Percentiles rank a stretch among this genome's conserved stretches.
These are phyloP conservation scores for Ahaetulla prasina DNA, from an alignment of 2,113 vertebrate species.

Conservation along the genomic window DNA sequence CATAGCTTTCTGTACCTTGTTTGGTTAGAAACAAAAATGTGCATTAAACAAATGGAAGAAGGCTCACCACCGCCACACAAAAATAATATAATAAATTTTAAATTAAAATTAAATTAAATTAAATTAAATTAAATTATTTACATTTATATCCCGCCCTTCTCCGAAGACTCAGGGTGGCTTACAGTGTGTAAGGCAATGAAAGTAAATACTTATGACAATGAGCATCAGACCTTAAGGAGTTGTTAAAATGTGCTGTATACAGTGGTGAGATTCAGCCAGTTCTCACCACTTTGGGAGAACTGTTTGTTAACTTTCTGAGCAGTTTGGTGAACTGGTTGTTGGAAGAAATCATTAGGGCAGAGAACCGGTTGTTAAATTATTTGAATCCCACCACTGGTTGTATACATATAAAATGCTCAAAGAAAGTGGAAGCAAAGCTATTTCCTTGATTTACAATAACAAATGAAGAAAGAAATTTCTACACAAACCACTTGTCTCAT, in stretches of 20 bases:
- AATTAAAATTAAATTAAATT: no score
- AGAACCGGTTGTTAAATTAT: no score
- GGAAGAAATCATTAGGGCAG: no score
- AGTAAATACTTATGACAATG: neutral
- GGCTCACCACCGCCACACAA: neutral
- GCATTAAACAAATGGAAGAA: neutral
- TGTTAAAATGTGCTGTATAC: neutral
- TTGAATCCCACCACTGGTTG: no score
- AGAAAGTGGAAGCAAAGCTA: neutral
- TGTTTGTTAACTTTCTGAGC: no score
- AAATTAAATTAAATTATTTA: no score
- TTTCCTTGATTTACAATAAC: neutral
- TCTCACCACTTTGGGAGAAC: no score
- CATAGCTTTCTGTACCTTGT: neutral
- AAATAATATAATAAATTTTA: conserved; percentile 1
- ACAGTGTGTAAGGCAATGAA: no score
- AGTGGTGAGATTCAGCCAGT: no score
- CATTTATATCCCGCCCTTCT: no score
- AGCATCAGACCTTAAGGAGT: neutral
- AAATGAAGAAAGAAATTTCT: neutral
- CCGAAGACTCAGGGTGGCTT: no score
- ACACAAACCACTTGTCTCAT: neutral
- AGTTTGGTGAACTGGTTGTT: no score
- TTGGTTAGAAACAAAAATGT: neutral
- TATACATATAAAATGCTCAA: neutral